Percentiles rank a stretch among this genome's conserved stretches.
These are phyloP conservation scores for Platysternon megacephalum DNA, from an alignment of 2,113 vertebrate species.

Conservation along the genomic window DNA sequence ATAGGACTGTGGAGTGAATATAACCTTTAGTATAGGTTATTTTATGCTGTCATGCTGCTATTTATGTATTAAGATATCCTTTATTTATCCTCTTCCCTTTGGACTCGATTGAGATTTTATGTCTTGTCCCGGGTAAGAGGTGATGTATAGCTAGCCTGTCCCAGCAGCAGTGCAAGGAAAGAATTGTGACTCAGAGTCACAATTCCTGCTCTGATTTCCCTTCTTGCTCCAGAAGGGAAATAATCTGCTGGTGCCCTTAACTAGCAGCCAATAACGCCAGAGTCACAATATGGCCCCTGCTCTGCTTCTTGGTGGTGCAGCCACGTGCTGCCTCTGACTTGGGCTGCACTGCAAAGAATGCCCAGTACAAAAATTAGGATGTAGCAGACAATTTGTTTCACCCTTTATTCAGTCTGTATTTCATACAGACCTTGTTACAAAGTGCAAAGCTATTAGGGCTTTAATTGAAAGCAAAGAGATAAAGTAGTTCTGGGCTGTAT, in stretches of 20 bases:
- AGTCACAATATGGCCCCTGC: background rate
- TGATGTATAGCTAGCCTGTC: background rate
- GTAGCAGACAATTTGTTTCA: slow-evolving; percentile 21
- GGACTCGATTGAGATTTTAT: background rate
- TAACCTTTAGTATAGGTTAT: accelerated
- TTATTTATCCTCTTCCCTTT: background rate
- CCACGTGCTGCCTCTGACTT: background rate
- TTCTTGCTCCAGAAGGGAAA: background rate
- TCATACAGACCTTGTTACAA: slow-evolving; percentile 14
- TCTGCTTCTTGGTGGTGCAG: background rate
- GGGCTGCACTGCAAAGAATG: background rate
- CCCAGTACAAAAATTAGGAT: slow-evolving; percentile 21
- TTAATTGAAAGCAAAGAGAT: slow-evolving; percentile 50
- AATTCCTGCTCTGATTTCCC: background rate
- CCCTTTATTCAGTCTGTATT: slow-evolving; percentile 31
- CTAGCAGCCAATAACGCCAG: background rate
- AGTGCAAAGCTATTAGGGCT: slow-evolving; percentile 17
- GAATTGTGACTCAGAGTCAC: background rate
- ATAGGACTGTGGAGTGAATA: background rate
- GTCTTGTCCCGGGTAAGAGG: background rate
- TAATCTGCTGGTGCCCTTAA: background rate
- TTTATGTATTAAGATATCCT: background rate
- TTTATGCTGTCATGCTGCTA: background rate
- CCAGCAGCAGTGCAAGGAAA: background rate
- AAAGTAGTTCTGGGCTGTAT: slow-evolving; percentile 22